phyloP scores from a whole-genome alignment of 2,797 vertebrate genomes.

The Notolabrus celidotus region DNA sequence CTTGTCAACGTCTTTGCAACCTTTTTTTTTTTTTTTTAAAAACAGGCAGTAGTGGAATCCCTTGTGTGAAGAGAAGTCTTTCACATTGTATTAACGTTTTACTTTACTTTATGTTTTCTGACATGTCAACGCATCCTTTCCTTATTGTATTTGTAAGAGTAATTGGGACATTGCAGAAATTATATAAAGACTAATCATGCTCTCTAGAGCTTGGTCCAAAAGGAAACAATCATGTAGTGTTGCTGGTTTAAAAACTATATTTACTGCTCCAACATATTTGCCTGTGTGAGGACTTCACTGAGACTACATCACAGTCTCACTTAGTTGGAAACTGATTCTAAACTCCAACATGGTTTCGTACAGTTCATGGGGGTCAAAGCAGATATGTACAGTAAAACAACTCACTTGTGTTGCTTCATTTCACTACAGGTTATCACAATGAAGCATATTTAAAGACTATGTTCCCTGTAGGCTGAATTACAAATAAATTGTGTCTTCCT shows the following conservation, averaged over 20 bases:
- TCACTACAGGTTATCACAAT: neutral
- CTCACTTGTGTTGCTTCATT: neutral
- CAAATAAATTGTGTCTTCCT: no score
- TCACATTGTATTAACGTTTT: neutral
- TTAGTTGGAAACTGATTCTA: neutral
- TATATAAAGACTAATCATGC: no score
- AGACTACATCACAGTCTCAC: neutral
- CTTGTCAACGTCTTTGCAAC: constrained; percentile 25
- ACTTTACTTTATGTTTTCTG: neutral
- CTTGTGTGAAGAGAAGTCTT: constrained; percentile 32
- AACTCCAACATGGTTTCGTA: neutral
- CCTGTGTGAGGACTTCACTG: neutral
- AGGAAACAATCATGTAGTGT: no score
- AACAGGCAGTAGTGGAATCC: constrained; percentile 8
- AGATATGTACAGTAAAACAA: no score
- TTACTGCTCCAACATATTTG: no score
- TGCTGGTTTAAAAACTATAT: no score
- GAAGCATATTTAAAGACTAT: no score
- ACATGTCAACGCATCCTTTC: neutral
- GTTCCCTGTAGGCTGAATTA: no score
- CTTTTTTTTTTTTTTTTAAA: constrained; percentile 35
- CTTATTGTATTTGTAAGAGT: no score
- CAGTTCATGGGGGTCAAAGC: neutral
- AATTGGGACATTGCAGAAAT: no score
- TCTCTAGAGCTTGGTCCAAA: no score